Percentiles rank a stretch among this genome's conserved stretches.
phyloP scores from a whole-genome alignment of 2,113 vertebrate species.

The Thinocorus orbignyianus region DNA sequence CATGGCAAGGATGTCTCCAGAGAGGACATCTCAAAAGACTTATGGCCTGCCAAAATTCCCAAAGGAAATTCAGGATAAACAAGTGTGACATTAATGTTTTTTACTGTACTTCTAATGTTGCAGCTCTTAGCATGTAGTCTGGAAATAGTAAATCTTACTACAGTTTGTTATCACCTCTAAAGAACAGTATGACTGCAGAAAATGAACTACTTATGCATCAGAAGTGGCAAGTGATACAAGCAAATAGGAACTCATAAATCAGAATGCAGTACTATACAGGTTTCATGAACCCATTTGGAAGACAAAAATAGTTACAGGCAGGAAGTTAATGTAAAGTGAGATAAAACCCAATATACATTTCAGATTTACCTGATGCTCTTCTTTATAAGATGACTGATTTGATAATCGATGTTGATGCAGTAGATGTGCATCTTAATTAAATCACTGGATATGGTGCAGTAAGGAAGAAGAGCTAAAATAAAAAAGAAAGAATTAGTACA shows the following conservation, averaged over 20 bases:
- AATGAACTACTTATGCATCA: neutral
- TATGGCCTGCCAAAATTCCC: neutral
- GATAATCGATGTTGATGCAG: neutral
- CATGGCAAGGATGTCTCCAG: neutral
- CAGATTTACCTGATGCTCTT: neutral
- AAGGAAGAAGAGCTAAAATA: neutral
- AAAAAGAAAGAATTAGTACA: neutral
- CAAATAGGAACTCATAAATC: neutral
- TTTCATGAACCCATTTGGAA: neutral
- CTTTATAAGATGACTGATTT: neutral
- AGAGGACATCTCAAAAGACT: neutral
- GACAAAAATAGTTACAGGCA: neutral
- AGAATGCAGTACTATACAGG: neutral
- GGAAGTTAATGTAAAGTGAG: neutral
- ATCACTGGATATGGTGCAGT: neutral
- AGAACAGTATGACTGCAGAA: neutral
- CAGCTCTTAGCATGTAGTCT: neutral
- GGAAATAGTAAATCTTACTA: neutral
- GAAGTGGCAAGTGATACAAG: neutral
- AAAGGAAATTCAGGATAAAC: neutral
- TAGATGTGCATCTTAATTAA: neutral
- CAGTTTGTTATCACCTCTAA: neutral
- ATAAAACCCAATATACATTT: neutral
- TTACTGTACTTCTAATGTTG: neutral
- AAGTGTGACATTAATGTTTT: neutral